Conservation (phyloP, 2,113 vertebrate species). For the Anguilla rostrata region DNA sequence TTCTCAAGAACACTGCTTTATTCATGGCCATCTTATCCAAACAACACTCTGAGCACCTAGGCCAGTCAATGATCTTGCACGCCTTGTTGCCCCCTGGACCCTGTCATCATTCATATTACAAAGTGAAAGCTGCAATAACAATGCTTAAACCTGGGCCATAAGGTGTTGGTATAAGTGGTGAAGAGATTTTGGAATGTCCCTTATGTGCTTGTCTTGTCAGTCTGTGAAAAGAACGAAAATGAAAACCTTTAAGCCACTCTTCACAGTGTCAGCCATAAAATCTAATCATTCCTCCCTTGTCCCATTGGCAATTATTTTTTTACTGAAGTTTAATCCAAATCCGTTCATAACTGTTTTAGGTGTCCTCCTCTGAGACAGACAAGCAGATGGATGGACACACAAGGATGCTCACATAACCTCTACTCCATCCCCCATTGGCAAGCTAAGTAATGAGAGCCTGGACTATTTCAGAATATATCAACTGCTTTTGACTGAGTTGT, state of each 20-base stretch:
- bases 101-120: background rate
- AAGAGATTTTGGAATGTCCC: background rate
- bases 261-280: background rate
- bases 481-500: too few species aligned
- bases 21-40: too few species aligned
- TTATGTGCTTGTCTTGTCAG: background rate
- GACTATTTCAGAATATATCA: background rate
- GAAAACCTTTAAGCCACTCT: background rate
- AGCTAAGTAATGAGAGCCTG: background rate
- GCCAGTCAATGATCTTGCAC: background rate
- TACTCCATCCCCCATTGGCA: background rate
- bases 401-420: background rate
- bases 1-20: too few species aligned
- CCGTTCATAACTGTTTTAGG: background rate
- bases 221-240: background rate
- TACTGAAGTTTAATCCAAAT: background rate
- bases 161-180: background rate
- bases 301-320: background rate
- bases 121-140: background rate
- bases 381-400: background rate
- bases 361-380: background rate
- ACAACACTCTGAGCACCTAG: background rate
- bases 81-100: too few species aligned
- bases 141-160: background rate
- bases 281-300: background rate